Base-by-base conservation (phyloP, 2,888 invertebrate species). In the Diachrysia chrysitis region DNA sequence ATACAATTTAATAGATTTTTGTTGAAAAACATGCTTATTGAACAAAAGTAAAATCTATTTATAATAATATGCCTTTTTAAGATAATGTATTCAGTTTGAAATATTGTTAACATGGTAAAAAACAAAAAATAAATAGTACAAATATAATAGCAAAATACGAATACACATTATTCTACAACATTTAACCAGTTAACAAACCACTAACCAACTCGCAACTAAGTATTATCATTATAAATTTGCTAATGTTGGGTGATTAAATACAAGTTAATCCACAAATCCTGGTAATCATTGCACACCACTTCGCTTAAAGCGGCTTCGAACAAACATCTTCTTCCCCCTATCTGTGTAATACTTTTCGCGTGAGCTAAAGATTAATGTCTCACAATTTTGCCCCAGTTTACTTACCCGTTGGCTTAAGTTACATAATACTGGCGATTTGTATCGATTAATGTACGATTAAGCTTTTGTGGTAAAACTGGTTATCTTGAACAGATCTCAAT, bases 321-420 rank as follows among this genome's bases (percentile, higher is more conserved):
- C 83, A 87, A 89, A 89, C 88, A 85, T 88, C 89, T 87, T 85
- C 89, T 86, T 79, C 76, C 78, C 25, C 85, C 72, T 81, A 81
- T 81, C 78, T 73, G 63, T 76, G 90, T 89, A 92, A 91, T 93
- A 92, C 91, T 92, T 92, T 92, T 89, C 90, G 87, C 84, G 87
- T 87, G 86, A 87, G 84, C 87, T 85, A 85, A 90, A 92, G 92
- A 92, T 93, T 92, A 92, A 92, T 92, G 92, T 89, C 87, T 88
- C 83, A 79, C 79, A 79, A 87, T 93, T 93, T 91, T 91, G 90
- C 90, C 87, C 90, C 87, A 91, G 90, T 92, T 93, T 90, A 85
- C 85, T 83, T 73, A 63, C 59, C 63, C 74, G 66, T 66, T 67
- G 68, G 25, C 35, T 42, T 62, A 70, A 75, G 76, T 75, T 21